These are phyloP conservation scores for Philopedon plagiatum DNA, from an alignment of 2,888 invertebrate genomes.

Conservation along the genomic window DNA sequence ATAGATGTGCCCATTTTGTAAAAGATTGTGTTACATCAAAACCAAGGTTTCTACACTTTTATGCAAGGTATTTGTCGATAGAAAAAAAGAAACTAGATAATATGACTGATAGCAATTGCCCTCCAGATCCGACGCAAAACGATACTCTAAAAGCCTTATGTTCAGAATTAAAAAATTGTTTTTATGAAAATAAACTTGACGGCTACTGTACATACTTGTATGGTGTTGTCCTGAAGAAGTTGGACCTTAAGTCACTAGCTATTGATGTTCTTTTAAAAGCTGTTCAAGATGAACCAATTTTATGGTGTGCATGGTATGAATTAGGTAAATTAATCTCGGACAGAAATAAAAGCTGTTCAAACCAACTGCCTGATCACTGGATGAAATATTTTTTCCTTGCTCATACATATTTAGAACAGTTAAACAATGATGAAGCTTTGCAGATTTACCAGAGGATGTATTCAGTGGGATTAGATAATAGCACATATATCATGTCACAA, in stretches of 20 bases:
- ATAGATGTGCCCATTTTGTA: constrained; percentile 86
- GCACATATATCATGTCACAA: constrained; percentile 92
- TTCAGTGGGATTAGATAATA: constrained; percentile 86
- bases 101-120: constrained; percentile 74
- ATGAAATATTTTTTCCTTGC: constrained; percentile 94
- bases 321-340: constrained; percentile 82
- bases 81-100: constrained; percentile 93
- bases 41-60: constrained; percentile 84
- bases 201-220: constrained; percentile 91
- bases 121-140: constrained; percentile 73
- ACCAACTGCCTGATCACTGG: constrained; percentile 90
- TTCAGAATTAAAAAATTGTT: constrained; percentile 73
- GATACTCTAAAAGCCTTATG: constrained; percentile 73
- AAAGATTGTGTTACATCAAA: constrained; percentile 79
- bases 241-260: constrained; percentile 86
- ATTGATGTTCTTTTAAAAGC: constrained; percentile 85
- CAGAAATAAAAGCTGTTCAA: constrained; percentile 79
- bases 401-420: constrained; percentile 90
- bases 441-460: constrained; percentile 85
- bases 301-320: constrained; percentile 98
- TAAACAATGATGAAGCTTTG: constrained; percentile 91
- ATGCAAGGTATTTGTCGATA: constrained; percentile 88
- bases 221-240: constrained; percentile 90
- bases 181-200: constrained; percentile 79
- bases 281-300: constrained; percentile 83